A percentile compares a stretch with the other conserved stretches of the same genome.
Evolutionary conservation across 1,140 invertebrate genomes (phyloP).

Genomic region (Drosophila teissieri): DNA sequence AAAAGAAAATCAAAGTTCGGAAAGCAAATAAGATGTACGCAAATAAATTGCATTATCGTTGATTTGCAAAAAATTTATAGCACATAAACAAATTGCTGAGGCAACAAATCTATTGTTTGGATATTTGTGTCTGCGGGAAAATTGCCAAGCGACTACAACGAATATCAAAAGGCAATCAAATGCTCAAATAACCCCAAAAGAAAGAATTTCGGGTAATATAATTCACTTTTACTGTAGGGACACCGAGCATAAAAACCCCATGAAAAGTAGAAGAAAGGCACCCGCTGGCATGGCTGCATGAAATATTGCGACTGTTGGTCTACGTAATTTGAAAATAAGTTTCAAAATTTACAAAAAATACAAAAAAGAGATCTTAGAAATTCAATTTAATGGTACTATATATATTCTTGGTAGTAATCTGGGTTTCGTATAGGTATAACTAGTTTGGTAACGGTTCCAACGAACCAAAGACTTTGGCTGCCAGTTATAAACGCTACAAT

Average conservation of each 20-base stretch:
- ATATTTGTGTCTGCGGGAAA: slow-evolving; percentile 28
- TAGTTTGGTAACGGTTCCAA: background rate
- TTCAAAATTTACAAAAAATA: background rate
- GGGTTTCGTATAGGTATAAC: too few relatives aligned
- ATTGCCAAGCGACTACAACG: slow-evolving; percentile 36
- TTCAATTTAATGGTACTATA: too few relatives aligned
- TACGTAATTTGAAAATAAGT: background rate
- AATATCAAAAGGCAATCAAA: slow-evolving; percentile 71
- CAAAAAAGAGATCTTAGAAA: too few relatives aligned
- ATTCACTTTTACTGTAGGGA: slow-evolving; percentile 46
- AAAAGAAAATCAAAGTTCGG: slow-evolving; percentile 37
- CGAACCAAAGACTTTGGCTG: slow-evolving; percentile 2
- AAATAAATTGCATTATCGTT: slow-evolving; percentile 80
- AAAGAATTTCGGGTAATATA: slow-evolving; percentile 49
- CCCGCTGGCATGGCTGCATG: slow-evolving; percentile 20
- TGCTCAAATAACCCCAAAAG: slow-evolving; percentile 39
- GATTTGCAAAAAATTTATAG: slow-evolving; percentile 75
- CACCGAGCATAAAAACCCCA: slow-evolving; percentile 34
- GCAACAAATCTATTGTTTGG: slow-evolving; percentile 69
- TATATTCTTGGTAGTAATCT: too few relatives aligned
- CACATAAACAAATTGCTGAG: slow-evolving; percentile 74
- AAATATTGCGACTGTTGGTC: slow-evolving; percentile 22
- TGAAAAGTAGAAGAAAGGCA: slow-evolving; percentile 28
- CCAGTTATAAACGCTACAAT: slow-evolving; percentile 12
- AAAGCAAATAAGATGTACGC: slow-evolving; percentile 34